Base-by-base conservation (phyloP, 2,113 vertebrate genomes). In the Sinosuthora webbiana region DNA sequence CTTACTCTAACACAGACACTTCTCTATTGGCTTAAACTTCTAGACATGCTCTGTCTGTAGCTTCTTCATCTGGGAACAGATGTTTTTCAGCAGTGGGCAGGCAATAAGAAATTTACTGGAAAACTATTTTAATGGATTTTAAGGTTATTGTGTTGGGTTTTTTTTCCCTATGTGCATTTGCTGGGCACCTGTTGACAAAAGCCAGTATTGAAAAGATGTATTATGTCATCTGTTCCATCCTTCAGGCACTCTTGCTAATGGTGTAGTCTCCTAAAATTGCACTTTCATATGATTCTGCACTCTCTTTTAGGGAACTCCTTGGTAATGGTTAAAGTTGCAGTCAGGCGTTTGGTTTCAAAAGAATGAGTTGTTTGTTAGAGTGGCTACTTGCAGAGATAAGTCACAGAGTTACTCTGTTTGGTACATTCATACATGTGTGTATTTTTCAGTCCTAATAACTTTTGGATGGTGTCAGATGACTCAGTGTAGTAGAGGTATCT, bases 181-280 rank as follows among this genome's bases (percentile, higher is more conserved):
- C 77, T 94, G 49, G 73, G 77, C 94, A 95, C 91, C 91, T 96
- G 94, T 89, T 95, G 74, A 62, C 69, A 78, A 42, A 92, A 94
- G 60, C 69, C 73, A 71, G 30, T n/a, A 47, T 62, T 87, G 68
- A 87, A 81, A 96, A 87, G 68, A 89, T 86, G 57, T 70, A 2
- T 56, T 75, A 20, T 53, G 33, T 95, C 86, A 92, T 92, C 50
- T 81, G 15, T 92, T 96, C 91, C n/a, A 41, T 87, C 49, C 60
- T 83, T 21, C 31, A 64, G 35, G 56, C 64, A 55, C 23, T 67
- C 59, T 57, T 83, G 42, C 44, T 88, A 55, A 50, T 41, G 55
- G 23, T 69, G 30, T 52, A n/a, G 78, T 83, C 63, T 74, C 50
- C 89, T 77, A 55, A 92, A 74, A 89, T 25, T n/a, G 35, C 62